Evolutionary conservation across 1,140 invertebrate genomes (phyloP).

Genomic region (Octopus sinensis): DNA sequence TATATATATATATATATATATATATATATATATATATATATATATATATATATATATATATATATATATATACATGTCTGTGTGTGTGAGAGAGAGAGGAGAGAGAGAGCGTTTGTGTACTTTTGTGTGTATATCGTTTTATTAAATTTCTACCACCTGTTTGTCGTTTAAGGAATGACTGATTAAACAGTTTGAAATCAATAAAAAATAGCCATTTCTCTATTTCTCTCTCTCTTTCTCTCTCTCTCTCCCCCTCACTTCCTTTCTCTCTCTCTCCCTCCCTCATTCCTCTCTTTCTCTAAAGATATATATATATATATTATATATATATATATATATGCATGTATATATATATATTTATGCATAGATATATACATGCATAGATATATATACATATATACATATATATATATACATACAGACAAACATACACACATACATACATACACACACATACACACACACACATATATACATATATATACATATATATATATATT

Average conservation of each 20-base stretch:
- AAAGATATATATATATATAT: not conserved
- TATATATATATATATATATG: not conserved
- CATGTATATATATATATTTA: not conserved
- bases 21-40: not conserved
- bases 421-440: not conserved
- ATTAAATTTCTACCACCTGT: no score
- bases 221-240: no score
- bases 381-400: not conserved
- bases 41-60: conserved; percentile 5
- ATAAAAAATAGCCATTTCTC: no score
- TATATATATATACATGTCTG: not conserved
- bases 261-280: no score
- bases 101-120: no score
- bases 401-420: not conserved
- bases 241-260: no score
- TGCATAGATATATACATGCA: not conserved
- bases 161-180: no score
- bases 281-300: not conserved
- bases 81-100: not conserved
- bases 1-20: conserved; percentile 5
- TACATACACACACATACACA: not conserved
- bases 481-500: not conserved
- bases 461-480: not conserved
- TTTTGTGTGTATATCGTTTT: no score
- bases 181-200: no score